Percentiles rank a stretch among this genome's conserved stretches.
Conservation (phyloP, 2,113 vertebrate genomes). For the Saguinus midas region DNA sequence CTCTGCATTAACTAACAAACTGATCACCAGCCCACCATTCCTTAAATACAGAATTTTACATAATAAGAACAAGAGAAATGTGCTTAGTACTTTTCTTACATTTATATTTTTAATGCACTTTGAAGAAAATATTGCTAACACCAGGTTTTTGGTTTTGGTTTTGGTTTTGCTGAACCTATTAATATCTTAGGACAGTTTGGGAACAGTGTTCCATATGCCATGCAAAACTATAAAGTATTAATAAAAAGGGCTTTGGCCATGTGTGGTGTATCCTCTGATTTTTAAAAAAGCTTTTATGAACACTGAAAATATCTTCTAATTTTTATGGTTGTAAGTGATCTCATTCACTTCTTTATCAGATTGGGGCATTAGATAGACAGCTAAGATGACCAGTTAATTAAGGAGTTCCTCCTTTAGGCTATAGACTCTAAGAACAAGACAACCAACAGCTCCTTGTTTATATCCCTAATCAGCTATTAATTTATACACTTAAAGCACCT, state of each 20-base stretch:
- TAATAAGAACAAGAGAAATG: conserved; percentile 28
- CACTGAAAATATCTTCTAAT: conserved; percentile 48
- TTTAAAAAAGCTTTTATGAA: conserved; percentile 25
- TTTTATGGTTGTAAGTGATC: neutral
- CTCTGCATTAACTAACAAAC: neutral
- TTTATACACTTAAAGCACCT: neutral
- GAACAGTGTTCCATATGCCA: conserved; percentile 1
- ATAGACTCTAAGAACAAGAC: conserved; percentile 40
- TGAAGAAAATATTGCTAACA: conserved; percentile 53
- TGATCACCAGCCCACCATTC: neutral
- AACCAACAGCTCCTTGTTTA: conserved; percentile 20
- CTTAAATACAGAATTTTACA: conserved; percentile 31
- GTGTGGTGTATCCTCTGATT: neutral
- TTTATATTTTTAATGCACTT: conserved; percentile 34
- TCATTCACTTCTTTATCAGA: conserved; percentile 22
- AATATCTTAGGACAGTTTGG: conserved; percentile 42
- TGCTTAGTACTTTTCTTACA: conserved; percentile 36
- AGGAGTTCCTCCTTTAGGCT: conserved; percentile 18
- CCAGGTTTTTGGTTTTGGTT: neutral
- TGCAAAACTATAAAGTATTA: conserved; percentile 33
- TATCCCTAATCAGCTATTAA: neutral
- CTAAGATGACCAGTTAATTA: conserved; percentile 29
- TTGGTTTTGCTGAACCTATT: conserved; percentile 56
- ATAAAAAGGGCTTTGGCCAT: neutral
- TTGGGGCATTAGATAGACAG: conserved; percentile 42